Base-by-base conservation (phyloP, 2,888 invertebrate genomes). In the Scelioninae gen. 1 region DNA sequence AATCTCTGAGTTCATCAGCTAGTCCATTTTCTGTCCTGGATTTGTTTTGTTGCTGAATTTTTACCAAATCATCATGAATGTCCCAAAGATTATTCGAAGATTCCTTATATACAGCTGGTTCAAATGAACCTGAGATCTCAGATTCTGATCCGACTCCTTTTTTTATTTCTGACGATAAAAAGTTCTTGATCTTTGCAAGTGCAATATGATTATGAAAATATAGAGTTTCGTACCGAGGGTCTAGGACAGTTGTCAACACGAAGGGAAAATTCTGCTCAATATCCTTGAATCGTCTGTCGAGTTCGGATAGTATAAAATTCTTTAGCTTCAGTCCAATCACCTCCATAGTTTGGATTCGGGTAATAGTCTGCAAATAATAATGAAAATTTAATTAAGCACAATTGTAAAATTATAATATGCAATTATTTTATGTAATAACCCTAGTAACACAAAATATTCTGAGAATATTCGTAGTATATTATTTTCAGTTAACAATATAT, bases 211-310 rank as follows among this genome's bases (percentile, higher is more conserved):
- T 56, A 13, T 83, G 10, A 65, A 86, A 86, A 63, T 86, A 83
- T 0, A 87, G 11, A 23, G 72, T 81, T 55, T 87, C 85, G 32
- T 77, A 87, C 8, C 84, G 66, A 7, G 85, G 85, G 49, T 87
- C 86, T 11, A 85, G 49, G 51, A 85, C 47, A 4, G 65, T 80
- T 7, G 85, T 43, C 2, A 82, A 43, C 8, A 81, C 63, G 15
- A 87, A 43, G 3, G 83, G 71, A 15, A 32, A 38, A 51, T 32
- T n/a, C 10, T 11, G 11, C 31, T 72, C 62, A 6, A 49, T 31
- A 10, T 34, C 15, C 43, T 72, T 51, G 13, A 72, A 72, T 72
- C 72, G 32, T 15, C 72, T 38, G 11, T 69, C 56, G 9, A 69
- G 5, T 47, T 69, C 58, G 16, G 69, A 56, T 31, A 69, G 15